phyloP scores from a whole-genome alignment of 2,797 vertebrate genomes.

The Heliangelus exortis region DNA sequence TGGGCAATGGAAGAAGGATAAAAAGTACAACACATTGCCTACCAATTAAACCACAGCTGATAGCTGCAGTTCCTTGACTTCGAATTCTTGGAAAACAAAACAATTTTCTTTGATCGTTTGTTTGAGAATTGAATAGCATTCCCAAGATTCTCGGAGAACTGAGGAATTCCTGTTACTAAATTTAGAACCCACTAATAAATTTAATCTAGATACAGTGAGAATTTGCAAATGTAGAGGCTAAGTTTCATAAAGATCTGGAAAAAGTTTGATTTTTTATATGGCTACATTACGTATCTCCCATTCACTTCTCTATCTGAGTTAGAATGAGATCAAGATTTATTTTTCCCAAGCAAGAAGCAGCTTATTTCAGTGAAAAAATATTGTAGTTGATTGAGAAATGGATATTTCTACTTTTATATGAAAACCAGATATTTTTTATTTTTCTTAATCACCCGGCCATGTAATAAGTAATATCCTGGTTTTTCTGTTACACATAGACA shows the following conservation, averaged over 20 bases:
- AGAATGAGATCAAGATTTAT: neutral
- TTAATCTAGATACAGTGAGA: neutral
- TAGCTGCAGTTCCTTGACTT: neutral
- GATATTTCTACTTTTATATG: neutral
- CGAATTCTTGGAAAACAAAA: slow-evolving; percentile 22
- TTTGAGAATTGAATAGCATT: neutral
- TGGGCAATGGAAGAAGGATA: neutral
- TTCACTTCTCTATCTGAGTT: neutral
- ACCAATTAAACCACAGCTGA: neutral
- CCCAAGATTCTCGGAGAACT: neutral
- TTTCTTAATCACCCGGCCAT: neutral
- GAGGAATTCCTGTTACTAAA: neutral
- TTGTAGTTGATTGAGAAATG: neutral
- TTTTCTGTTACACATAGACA: neutral
- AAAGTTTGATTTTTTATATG: neutral
- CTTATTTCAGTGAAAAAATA: neutral
- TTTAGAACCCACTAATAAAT: neutral
- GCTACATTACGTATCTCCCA: neutral
- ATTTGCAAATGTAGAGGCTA: neutral
- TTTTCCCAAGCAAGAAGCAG: neutral
- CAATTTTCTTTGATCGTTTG: neutral
- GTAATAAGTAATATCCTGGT: neutral
- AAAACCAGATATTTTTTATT: neutral
- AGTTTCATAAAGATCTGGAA: neutral
- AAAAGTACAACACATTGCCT: neutral